Evolutionary conservation across 2,888 invertebrate genomes (phyloP), one percentile per base, ranked within the genome.

Genomic region (Cheilosia grossa): DNA sequence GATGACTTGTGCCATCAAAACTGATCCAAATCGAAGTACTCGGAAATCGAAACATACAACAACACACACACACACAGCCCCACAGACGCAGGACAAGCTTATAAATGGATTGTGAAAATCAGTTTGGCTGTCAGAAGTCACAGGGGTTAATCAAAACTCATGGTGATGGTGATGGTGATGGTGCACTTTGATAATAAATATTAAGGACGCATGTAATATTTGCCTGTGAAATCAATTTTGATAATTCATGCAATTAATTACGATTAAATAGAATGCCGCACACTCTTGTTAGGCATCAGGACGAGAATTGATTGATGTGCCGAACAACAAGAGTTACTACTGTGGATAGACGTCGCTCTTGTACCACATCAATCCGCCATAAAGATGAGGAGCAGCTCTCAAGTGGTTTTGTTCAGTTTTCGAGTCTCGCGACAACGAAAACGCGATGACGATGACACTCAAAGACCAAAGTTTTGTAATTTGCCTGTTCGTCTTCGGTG

Each of bases 171-270:
- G 6, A 13, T 24, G 5, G 33, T 30, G 17, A 7, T 17, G 19
- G 59, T 15, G 10, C 42, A 54, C 13, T 44, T 17, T 21, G 27
- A 51, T 21, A 7, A 47, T 19, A 47, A 17, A 47, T 59, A 59
- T 33, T 37, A 37, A 37, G 33, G 33, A 30, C 63, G 37, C 51
- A 59, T 56, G 58, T 61, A 64, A 74, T 74, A 83, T 51, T 79
- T 74, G 64, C 64, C 70, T 72, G 63, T 47, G 37, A 75, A 75
- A 83, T 83, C 80, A 80, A 80, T 83, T 83, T 75, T 66, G 70
- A 79, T 83, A 83, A 83, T 75, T 83, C 70, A 80, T 79, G 74
- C 75, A 80, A 83, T 80, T 83, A 83, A 83, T 83, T 83, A 83
- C 61, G 61, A 64, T 70, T 74, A 69, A 75, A 75, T 80, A 53